Evolutionary conservation across 2,113 vertebrate genomes (phyloP), one percentile per base, ranked within the genome.

Genomic region (Phycodurus eques): DNA sequence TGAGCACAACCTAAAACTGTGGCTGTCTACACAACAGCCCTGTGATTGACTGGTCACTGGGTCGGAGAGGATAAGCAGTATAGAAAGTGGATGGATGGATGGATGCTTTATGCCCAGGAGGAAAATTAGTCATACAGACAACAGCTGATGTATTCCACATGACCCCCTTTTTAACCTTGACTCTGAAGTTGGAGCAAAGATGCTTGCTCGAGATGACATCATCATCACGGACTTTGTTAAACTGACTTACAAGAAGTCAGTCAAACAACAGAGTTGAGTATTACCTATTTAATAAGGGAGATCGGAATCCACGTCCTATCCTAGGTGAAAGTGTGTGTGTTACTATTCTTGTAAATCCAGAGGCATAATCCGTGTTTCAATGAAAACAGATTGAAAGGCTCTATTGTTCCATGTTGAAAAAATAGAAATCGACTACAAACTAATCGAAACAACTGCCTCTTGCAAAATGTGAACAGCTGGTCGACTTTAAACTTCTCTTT

Each of bases 121-220:
- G 22, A 10, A 68, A 35, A 19, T 70, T 13, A 72, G 67, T 74
- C 75, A 49, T 20, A 53, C 56, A 77, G 39, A 67, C 12, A 51
- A 17, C 66, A 57, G 61, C 8, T 51, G 47, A 66, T 86, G 86
- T 75, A 87, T 86, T 89, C 62, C 76, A 61, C 49, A 57, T 88
- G 88, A 89, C 85, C 82, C 82, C 82, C 74, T 75, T 87, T 85
- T 87, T 83, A 83, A 77, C 78, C 64, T 64, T 61, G 71, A 82
- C 75, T 22, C 12, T 59, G 12, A 59, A 31, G 22, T 59, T 27
- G 27, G 11, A 59, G 22, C 12, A 27, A 81, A 74, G 75, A 78
- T 76, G 76, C 71, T 83, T 78, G 85, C 75, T 82, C 75, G 76
- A 82, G 81, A 64, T 71, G 84, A 85, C 64, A 74, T 57, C 43